Percentiles rank a stretch among this genome's conserved stretches.
Evolutionary conservation across 2,888 invertebrate species (phyloP).

Genomic region (Cantharis rustica): DNA sequence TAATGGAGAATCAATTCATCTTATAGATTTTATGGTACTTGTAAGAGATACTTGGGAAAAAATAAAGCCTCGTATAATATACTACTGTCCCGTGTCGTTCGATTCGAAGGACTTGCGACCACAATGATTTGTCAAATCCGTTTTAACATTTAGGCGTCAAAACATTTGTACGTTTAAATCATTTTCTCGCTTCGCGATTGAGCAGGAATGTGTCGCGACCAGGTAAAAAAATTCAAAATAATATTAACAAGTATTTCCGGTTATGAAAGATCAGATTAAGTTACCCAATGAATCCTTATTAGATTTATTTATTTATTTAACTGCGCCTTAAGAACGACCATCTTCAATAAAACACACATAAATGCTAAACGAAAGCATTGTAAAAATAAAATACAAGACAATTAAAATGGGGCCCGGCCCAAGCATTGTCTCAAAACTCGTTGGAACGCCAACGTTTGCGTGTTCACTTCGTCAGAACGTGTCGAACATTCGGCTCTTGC

Average conservation of each 20-base stretch:
- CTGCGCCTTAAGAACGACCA: background rate
- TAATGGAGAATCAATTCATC: slow-evolving; percentile 25
- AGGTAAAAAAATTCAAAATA: slow-evolving; percentile 15
- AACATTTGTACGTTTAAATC: slow-evolving; percentile 26
- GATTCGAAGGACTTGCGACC: slow-evolving; percentile 18
- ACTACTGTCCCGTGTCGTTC: slow-evolving; percentile 9
- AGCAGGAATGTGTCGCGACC: slow-evolving; percentile 6
- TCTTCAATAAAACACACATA: slow-evolving; percentile 9
- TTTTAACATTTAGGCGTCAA: slow-evolving; percentile 19
- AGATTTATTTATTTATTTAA: background rate
- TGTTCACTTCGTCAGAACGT: slow-evolving; percentile 23
- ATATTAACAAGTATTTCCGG: slow-evolving; percentile 22
- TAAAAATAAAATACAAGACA: slow-evolving; percentile 20
- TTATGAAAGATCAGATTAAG: slow-evolving; percentile 16
- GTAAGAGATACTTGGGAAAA: background rate
- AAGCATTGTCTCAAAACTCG: slow-evolving; percentile 27
- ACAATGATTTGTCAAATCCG: slow-evolving; percentile 27
- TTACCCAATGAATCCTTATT: slow-evolving; percentile 16
- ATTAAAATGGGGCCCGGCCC: slow-evolving; percentile 18
- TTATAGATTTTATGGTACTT: slow-evolving; percentile 3
- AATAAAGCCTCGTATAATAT: background rate
- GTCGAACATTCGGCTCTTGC: slow-evolving; percentile 18
- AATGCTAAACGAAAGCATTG: slow-evolving; percentile 13
- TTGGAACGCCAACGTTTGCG: slow-evolving; percentile 22
- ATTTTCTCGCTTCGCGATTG: slow-evolving; percentile 16